Conservation (phyloP, 2,888 invertebrate genomes). For the Cyaniris semiargus region DNA sequence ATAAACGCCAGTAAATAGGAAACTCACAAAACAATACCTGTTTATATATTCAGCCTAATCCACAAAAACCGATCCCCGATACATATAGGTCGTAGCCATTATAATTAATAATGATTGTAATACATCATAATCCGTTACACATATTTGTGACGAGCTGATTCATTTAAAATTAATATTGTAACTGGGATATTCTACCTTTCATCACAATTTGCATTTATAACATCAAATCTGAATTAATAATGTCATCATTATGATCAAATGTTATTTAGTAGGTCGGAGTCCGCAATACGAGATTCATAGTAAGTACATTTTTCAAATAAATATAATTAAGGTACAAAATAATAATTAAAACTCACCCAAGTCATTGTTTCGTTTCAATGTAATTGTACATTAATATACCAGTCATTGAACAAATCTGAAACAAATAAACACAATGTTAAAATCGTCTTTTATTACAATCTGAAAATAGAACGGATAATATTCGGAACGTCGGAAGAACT, state of each 20-base stretch:
- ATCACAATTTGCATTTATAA: background rate
- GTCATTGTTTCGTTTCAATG: conserved; percentile 58
- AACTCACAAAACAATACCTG: background rate
- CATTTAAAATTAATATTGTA: background rate
- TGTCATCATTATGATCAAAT: background rate
- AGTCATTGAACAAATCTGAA: conserved; percentile 62
- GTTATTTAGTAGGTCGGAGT: background rate
- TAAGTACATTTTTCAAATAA: background rate
- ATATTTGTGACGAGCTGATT: background rate
- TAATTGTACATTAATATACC: conserved; percentile 45
- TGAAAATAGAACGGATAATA: background rate
- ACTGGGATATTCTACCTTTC: background rate
- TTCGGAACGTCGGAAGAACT: background rate
- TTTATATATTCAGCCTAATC: background rate
- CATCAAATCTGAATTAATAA: conserved; percentile 9
- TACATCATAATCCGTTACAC: background rate
- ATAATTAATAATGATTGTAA: background rate
- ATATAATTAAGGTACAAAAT: background rate
- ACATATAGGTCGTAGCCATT: background rate
- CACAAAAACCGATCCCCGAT: background rate
- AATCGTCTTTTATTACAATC: background rate
- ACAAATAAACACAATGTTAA: conserved; percentile 38
- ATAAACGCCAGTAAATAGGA: background rate
- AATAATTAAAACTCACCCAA: conserved; percentile 56
- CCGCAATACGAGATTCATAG: background rate